phyloP scores from a whole-genome alignment of 2,888 invertebrate genomes.

The Oconnorella tubifera region DNA sequence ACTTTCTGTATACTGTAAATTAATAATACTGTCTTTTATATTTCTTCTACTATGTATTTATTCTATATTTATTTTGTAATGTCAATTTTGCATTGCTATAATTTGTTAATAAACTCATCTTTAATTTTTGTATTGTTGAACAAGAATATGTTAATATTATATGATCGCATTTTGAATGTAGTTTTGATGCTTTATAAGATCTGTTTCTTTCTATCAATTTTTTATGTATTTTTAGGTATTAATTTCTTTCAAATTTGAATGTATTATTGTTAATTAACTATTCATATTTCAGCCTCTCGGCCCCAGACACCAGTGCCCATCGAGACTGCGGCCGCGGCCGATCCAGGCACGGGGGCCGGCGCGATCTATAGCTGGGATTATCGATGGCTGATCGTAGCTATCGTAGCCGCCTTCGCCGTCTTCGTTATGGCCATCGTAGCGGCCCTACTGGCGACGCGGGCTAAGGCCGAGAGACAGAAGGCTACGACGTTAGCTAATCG shows the following conservation, averaged over 20 bases:
- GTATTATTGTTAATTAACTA: too few relatives aligned
- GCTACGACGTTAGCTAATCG: background rate
- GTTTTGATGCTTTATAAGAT: background rate
- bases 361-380: conserved; percentile 5
- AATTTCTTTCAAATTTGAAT: too few relatives aligned
- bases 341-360: background rate
- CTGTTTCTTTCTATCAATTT: background rate
- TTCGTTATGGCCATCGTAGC: background rate
- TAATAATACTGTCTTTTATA: background rate
- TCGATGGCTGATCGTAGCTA: conserved; percentile 7
- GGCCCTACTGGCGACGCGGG: background rate
- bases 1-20: background rate
- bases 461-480: background rate
- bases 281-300: background rate
- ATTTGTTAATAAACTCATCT: too few relatives aligned
- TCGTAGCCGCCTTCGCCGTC: conserved; percentile 4
- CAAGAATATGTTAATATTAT: too few relatives aligned
- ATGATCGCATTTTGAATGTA: too few relatives aligned
- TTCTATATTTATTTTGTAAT: background rate
- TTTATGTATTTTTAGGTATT: too few relatives aligned
- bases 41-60: background rate
- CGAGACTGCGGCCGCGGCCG: background rate
- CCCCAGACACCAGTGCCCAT: background rate
- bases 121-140: too few relatives aligned
- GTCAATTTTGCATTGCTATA: background rate